Evolutionary conservation across 2,797 vertebrate genomes (phyloP), one percentile per base, ranked within the genome.

Genomic region (Cyprinodon diabolis): DNA sequence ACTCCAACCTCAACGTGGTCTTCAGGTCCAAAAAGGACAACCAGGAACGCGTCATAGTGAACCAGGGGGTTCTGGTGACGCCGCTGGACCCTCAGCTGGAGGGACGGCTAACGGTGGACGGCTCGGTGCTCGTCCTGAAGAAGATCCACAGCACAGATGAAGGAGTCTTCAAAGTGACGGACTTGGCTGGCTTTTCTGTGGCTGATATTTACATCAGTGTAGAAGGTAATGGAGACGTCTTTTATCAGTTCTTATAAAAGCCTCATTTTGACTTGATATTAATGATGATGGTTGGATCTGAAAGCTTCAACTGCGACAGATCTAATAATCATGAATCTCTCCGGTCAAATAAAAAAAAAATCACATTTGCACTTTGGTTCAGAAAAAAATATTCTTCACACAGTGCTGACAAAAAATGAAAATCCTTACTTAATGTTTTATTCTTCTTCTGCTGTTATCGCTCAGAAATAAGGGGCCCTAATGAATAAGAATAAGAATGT

Each of bases 151-250:
- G 69, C 48, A 52, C 84, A 0, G 95, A 95, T 78, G 45, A 14
- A 0, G 95, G 95, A 0, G 51, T 90, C 72, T 95, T 95, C 85
- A 91, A 67, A 62, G 84, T 95, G 52, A 93, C 87, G 0, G 94
- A 95, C 83, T 86, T 92, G 76, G 79, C 75, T 1, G 94, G 93
- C 8, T 94, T 93, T 56, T 71, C 82, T n/a, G 93, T 95, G 71
- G 92, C 93, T 69, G 69, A 91, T 1, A 66, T 93, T 69, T 87
- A 95, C 86, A 25, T 95, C n/a, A 70, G 89, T 19, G 92, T 95
- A 1, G 74, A 94, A 0, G 78, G 95, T 95, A 75, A 87, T 87
- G 54, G 35, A 45, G 9, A 30, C 25, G 1, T 66, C 66, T 25
- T 30, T 0, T 4, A 49, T 10, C 55, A 57, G n/a, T 21, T 21